Evolutionary conservation across 1,140 invertebrate species (phyloP), one percentile per base, ranked within the genome.

Genomic region (Campodea augens): DNA sequence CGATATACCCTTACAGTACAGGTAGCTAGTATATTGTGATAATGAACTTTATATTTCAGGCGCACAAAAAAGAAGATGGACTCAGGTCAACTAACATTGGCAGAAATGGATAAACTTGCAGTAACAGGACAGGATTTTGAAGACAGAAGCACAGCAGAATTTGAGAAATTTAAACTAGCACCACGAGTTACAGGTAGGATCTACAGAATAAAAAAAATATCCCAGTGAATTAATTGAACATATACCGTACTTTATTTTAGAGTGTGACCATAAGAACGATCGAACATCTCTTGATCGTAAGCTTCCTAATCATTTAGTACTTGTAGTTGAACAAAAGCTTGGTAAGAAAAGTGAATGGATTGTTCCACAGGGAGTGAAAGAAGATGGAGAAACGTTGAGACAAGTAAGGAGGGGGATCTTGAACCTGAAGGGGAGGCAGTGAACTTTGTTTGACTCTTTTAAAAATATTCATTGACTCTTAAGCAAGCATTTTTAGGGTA

Each of bases 61-160:
- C 67, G 68, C 36, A 65, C 72, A 54, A 58, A 63, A 13, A 71
- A 78, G 55, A 57, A 73, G 18, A 60, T 76, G 1, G 80, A 63
- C 45, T 69, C 71, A 55, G 60, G 62, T 43, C 72, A 70, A 50
- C 50, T 66, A 25, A 55, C 59, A 2, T 68, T 74, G 51, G 57
- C 71, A 4, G 74, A 80, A 47, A 46, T 73, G 23, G 81, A 87
- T 51, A 55, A 64, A 38, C 61, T 66, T 1, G 57, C 66, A 56
- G 72, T 83, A 59, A 85, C 77, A 13, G 75, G 77, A 1, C 75
- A 81, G 60, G 86, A 91, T 60, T 74, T 81, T 61, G 73, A 84
- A 60, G 84, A 87, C 68, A 63, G 67, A 23, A 69, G 70, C 50
- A 64, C 59, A 38, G 72, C 80, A 50, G 81, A 87, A 61, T 56